Evolutionary conservation across 2,797 vertebrate species (phyloP).

Genomic region (Cuculus canorus): DNA sequence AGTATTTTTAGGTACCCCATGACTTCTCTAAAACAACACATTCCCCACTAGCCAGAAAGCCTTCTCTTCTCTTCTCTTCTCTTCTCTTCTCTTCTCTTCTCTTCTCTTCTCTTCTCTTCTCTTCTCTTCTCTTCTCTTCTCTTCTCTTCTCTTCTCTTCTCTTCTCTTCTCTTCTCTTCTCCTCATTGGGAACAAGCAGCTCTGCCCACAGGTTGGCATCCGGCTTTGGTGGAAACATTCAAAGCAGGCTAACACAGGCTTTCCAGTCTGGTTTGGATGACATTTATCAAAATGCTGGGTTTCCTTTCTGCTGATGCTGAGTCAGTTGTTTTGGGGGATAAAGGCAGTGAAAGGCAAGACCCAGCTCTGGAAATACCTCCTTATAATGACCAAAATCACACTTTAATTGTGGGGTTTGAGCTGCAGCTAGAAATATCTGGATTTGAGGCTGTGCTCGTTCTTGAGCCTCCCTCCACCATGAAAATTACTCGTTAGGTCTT

Average conservation of each 20-base stretch:
- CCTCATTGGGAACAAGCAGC: not conserved
- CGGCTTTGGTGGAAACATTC: conserved; percentile 17
- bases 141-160: no score
- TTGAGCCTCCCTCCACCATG: not conserved
- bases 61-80: no score
- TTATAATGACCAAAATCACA: conserved; percentile 50
- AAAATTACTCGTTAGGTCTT: conserved; percentile 35
- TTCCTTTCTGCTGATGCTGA: conserved; percentile 11
- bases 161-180: no score
- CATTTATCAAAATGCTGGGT: conserved; percentile 46
- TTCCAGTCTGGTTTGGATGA: conserved; percentile 57
- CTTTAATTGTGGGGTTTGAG: conserved; percentile 59
- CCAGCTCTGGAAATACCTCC: conserved; percentile 50
- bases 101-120: no score
- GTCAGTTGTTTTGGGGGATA: conserved; percentile 19
- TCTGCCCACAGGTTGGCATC: conserved; percentile 40
- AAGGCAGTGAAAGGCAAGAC: not conserved
- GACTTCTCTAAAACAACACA: not conserved
- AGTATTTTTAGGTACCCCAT: not conserved
- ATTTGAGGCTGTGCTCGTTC: conserved; percentile 30
- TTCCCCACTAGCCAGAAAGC: not conserved
- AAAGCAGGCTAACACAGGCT: not conserved
- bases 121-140: no score
- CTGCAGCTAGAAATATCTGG: conserved; percentile 49
- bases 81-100: no score